Evolutionary conservation across 2,888 invertebrate genomes (phyloP), one percentile per base, ranked within the genome.

Genomic region (Selenia dentaria): DNA sequence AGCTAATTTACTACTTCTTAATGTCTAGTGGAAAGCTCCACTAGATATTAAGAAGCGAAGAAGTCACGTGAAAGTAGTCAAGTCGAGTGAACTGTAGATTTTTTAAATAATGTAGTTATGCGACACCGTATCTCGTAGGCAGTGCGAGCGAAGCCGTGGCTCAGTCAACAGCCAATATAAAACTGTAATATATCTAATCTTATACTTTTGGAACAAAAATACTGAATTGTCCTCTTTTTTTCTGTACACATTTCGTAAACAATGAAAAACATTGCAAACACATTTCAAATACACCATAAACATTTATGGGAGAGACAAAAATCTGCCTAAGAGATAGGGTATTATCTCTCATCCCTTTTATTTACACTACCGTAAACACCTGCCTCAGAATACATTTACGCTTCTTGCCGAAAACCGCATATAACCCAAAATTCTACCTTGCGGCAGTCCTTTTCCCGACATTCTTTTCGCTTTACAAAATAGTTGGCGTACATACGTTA

Each of bases 401-500:
- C 48, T 51, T 49, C 42, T 60, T 53, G 55, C 50, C 57, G 40
- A 55, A 51, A 54, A 52, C 57, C 51, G 36, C 51, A 51, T 60
- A 64, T 52, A 59, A 47, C 37, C 41, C 40, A 33, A 50, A 34
- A 36, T 25, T 31, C 31, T 45, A 28, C 50, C 51, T 59, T 57
- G 52, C 44, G 47, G 50, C 39, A 45, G 50, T 54, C 49, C 55
- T 63, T 57, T 55, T 62, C 42, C 18, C 42, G 42, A 57, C 61
- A 71, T 70, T 73, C 66, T 69, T 74, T 75, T 51, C 62, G 56
- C 65, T 65, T 71, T 63, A 64, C 63, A 62, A 70, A 72, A 76
- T 72, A 71, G 71, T 74, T 73, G 58, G 46, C 27, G 45, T 47
- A 57, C 20, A 22, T 62, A 59, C 58, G 62, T 62, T 64, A 59